Base-by-base conservation (phyloP, 2,888 invertebrate genomes). In the Bellardia pandia region DNA sequence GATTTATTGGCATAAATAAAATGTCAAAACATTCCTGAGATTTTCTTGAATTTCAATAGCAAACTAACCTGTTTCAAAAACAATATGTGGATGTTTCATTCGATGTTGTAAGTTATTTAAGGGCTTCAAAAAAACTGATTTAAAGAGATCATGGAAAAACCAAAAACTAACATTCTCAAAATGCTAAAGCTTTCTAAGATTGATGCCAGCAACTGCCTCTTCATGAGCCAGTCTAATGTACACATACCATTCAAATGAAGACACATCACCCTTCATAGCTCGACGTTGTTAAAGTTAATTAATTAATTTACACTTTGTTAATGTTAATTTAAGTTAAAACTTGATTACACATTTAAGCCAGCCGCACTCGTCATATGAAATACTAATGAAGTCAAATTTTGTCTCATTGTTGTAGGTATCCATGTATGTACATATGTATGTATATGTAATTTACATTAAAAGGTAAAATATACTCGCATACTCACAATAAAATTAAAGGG, bases 301-400 rank as follows among this genome's bases (percentile, higher is more conserved):
- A 64, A 13, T 37, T 76, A 76, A 76, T 64, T 76, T 64, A 76
- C 51, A 62, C 75, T 8, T 48, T 64, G 40, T 76, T 62, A 76
- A 76, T 76, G 37, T 30, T 51, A 51, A 51, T 51, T 51, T 64
- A 64, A 48, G n/a, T 48, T 37, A 64, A 51, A 51, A 76, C 11
- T 16, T n/a, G 37, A 37, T 37, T 37, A 8, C n/a, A 51, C 48
- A 51, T 23, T 23, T 8, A 37, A 64, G 16, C 51, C 42, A 51
- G 16, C 16, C 62, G 13, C 60, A 75, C 11, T 3, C 37, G n/a
- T 16, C 16, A 37, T 23, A 23, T 6, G 40, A 45, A 33, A 11
- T 58, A 33, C n/a, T n/a, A 69, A 33, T 33, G n/a, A 30, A 33
- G 6, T 23, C 23, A n/a, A 62, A 37, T 62, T 40, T n/a, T 37